Conservation (phyloP, 2,797 vertebrate species). For the Synaphobranchus kaupii region DNA sequence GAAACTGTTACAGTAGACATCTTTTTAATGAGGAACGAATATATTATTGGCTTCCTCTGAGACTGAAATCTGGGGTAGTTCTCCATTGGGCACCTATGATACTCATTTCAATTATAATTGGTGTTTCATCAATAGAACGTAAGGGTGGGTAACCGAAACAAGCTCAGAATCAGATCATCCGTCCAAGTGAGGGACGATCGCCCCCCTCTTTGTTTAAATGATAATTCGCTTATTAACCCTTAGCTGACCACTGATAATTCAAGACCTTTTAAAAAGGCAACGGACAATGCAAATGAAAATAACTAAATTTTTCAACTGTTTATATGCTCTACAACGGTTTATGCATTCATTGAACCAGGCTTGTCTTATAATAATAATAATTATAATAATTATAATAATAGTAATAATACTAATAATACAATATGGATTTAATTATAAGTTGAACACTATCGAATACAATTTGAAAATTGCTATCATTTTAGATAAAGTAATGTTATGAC, state of each 20-base stretch:
- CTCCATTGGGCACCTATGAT: slow-evolving; percentile 44
- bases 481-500: too few species aligned
- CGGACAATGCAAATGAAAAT: neutral
- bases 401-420: neutral
- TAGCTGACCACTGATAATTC: neutral
- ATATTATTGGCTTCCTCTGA: slow-evolving; percentile 39
- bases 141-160: slow-evolving; percentile 32
- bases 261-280: neutral
- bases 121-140: slow-evolving; percentile 34
- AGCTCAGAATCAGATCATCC: slow-evolving; percentile 15
- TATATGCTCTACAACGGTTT: too few species aligned
- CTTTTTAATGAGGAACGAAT: slow-evolving; percentile 47
- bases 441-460: too few species aligned
- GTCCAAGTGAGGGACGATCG: neutral
- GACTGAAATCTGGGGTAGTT: slow-evolving; percentile 50
- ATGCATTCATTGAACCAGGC: neutral
- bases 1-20: slow-evolving; percentile 37
- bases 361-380: neutral
- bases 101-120: slow-evolving; percentile 45
- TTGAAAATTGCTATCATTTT: too few species aligned
- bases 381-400: too few species aligned
- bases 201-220: neutral
- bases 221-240: neutral
- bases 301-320: too few species aligned
- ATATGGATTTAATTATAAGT: too few species aligned